Evolutionary conservation across 2,888 invertebrate species (phyloP), one percentile per base, ranked within the genome.

Genomic region (Zonitis immaculata): DNA sequence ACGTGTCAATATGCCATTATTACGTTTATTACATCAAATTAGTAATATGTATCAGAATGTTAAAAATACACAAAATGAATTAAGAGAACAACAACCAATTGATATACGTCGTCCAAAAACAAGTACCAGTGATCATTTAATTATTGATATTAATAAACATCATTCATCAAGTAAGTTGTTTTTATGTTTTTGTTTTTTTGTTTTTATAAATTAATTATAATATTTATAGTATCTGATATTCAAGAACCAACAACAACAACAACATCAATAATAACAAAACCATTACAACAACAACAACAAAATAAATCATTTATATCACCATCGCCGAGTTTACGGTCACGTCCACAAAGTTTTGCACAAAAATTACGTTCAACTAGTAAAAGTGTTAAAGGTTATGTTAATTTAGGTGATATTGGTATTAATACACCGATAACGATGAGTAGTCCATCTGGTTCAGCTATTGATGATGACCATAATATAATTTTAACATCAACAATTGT

Each of bases 41-140:
- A 91, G 91, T 68, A 95, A 94, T 70, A 95, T 97, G 95, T 95
- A 95, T 76, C 94, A 95, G 76, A 96, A 95, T 73, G 94, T 96
- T 1, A 92, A 94, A 71, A 94, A 95, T 71, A 95, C 95, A 0
- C 92, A 94, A 71, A 87, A 88, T 64, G 95, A 95, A 69, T 79
- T 96, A 54, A 87, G 90, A 62, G 89, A 89, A 63, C 88, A 89
- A 61, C 83, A 80, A 47, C 78, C 80, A 0, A 70, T 71, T 1
- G 75, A 75, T 67, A 73, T 72, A 60, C 72, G 71, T 56, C 71
- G 66, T 66, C 67, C 74, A 2, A 76, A 76, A 63, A 75, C 74
- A 0, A 74, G 76, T 46, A 67, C 68, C 2, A 74, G 73, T 54
- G 73, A 75, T 59, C 76, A 77, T n/a, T n/a, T n/a, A n/a, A n/a